Percentiles rank a stretch among this genome's conserved stretches.
phyloP scores from a whole-genome alignment of 2,888 invertebrate genomes.

The Patella ulyssiponensis region DNA sequence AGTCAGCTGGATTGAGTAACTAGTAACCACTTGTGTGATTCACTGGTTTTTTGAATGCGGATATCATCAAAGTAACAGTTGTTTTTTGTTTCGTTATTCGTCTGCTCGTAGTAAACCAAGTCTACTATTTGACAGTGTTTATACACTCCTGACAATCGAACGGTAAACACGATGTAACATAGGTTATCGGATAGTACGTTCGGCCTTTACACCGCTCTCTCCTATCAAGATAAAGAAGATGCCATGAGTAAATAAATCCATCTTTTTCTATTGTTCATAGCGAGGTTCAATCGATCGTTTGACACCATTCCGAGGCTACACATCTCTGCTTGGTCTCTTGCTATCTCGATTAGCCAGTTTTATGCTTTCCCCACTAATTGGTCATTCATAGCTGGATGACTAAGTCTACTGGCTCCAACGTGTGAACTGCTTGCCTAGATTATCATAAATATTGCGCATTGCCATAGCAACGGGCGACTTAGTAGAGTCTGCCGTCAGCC shows the following conservation, averaged over 20 bases:
- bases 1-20: no score
- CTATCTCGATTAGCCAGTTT: background rate
- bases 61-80: no score
- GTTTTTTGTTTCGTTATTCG: no score
- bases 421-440: slow-evolving; percentile 23
- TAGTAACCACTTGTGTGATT: no score
- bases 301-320: background rate
- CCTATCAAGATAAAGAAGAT: background rate
- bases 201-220: background rate
- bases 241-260: background rate
- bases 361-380: background rate
- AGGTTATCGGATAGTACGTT: no score
- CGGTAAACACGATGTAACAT: no score
- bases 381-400: background rate
- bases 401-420: slow-evolving; percentile 14
- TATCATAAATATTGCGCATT: slow-evolving; percentile 34
- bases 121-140: no score
- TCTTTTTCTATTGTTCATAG: background rate
- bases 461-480: slow-evolving; percentile 27
- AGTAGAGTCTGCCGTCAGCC: slow-evolving; percentile 6
- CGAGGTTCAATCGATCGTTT: background rate
- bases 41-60: no score
- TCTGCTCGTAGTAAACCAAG: no score
- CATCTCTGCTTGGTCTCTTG: background rate
- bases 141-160: no score